These are phyloP conservation scores for Ectropis crepuscularia DNA, from an alignment of 2,888 invertebrate species.

Conservation along the genomic window DNA sequence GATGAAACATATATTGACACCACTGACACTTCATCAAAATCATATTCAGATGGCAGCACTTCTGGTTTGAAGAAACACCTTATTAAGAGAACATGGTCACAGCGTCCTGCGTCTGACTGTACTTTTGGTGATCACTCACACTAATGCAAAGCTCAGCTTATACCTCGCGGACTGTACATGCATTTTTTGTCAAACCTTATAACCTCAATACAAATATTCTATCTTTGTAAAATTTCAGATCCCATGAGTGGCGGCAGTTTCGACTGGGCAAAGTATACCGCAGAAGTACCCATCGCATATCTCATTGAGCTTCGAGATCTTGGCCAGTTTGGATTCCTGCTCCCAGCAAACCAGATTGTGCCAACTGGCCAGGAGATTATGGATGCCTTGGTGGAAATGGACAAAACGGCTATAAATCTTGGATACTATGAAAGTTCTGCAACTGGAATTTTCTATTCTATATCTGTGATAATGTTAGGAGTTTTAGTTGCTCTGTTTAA, in stretches of 20 bases:
- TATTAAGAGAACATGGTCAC: no score
- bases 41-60: no score
- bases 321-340: conserved; percentile 83
- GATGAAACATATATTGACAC: no score
- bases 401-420: conserved; percentile 61
- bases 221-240: conserved; percentile 58
- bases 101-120: no score
- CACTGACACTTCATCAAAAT: no score
- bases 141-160: no score
- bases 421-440: conserved; percentile 58
- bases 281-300: conserved; percentile 80
- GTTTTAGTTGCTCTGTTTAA: conserved; percentile 36
- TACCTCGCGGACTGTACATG: no score
- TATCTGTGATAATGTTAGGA: conserved; percentile 44
- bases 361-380: conserved; percentile 86
- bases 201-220: no score
- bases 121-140: no score
- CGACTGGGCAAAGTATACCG: conserved; percentile 84
- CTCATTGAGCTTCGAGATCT: conserved; percentile 86
- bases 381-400: conserved; percentile 80
- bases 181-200: no score
- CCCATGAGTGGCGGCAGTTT: conserved; percentile 80
- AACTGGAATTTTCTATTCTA: conserved; percentile 42
- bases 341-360: conserved; percentile 81
- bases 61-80: no score